These are phyloP conservation scores for Ganaspis sp. DNA, from an alignment of 1,140 invertebrate genomes.

Conservation along the genomic window DNA sequence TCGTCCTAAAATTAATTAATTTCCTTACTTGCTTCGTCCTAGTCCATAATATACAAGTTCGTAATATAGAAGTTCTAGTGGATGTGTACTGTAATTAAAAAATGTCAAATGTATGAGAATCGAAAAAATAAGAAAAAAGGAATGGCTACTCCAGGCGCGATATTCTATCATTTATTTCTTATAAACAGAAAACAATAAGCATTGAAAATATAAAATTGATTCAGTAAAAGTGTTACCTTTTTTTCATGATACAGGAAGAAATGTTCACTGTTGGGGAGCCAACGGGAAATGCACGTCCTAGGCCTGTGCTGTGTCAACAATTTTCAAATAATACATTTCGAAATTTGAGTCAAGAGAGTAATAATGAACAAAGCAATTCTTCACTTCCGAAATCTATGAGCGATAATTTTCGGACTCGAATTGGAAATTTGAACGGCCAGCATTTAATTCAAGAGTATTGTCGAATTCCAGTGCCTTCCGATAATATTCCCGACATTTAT, in stretches of 20 bases:
- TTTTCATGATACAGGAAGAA: slow-evolving; percentile 42
- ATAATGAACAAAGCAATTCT: slow-evolving; percentile 33
- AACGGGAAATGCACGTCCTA: slow-evolving; percentile 24
- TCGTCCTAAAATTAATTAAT: no score
- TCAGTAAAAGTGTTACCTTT: neutral
- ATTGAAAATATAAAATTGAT: neutral
- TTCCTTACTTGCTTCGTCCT: no score
- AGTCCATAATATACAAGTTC: no score
- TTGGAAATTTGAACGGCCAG: slow-evolving; percentile 43
- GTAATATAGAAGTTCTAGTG: no score
- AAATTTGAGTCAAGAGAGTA: slow-evolving; percentile 49
- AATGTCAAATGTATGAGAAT: no score
- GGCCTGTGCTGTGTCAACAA: slow-evolving; percentile 60
- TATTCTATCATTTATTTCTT: no score
- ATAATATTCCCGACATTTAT: slow-evolving; percentile 55
- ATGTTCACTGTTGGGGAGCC: slow-evolving; percentile 34
- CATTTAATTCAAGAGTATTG: slow-evolving; percentile 49
- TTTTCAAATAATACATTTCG: slow-evolving; percentile 69
- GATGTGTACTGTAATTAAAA: no score
- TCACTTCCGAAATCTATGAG: slow-evolving; percentile 36
- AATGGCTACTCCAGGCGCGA: no score
- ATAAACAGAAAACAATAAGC: neutral
- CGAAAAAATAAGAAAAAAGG: no score
- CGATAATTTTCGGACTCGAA: slow-evolving; percentile 48
- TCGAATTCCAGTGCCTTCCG: slow-evolving; percentile 68